Conservation (phyloP, 2,113 vertebrate species). For the Anhinga anhinga region DNA sequence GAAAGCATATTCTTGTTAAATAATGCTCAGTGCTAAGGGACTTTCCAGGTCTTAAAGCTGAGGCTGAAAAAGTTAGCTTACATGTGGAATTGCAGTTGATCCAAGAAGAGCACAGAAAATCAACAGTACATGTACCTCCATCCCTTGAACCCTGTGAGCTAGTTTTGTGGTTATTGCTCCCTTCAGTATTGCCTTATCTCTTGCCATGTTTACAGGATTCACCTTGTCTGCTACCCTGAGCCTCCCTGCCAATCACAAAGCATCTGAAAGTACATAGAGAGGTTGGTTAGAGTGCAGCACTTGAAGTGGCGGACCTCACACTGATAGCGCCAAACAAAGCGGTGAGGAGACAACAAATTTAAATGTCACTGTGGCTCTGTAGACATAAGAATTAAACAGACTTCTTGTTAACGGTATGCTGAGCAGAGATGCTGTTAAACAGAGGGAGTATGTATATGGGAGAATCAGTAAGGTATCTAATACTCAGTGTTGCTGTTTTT, state of each 20-base stretch:
- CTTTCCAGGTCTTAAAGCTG: constrained; percentile 52
- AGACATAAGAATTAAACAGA: background rate
- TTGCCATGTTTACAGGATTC: constrained; percentile 42
- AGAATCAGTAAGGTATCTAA: background rate
- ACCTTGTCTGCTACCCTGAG: constrained; percentile 33
- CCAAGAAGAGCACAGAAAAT: constrained; percentile 45
- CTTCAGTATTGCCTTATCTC: constrained; percentile 23
- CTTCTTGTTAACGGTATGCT: background rate
- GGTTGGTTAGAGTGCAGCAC: background rate
- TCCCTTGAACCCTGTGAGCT: constrained; percentile 27
- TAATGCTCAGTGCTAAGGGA: constrained; percentile 44
- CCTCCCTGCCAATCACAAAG: constrained; percentile 4
- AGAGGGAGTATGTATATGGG: background rate
- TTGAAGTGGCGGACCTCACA: background rate
- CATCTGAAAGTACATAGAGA: background rate
- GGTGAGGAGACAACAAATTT: background rate
- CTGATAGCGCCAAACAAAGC: background rate
- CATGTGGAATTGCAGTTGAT: constrained; percentile 48
- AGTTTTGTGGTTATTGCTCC: constrained; percentile 20
- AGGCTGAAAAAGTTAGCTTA: constrained; percentile 15
- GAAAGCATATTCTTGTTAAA: constrained; percentile 46
- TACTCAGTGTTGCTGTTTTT: background rate
- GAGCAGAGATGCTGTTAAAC: background rate
- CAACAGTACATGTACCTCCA: constrained; percentile 21
- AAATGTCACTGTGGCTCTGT: background rate